phyloP scores from a whole-genome alignment of 1,140 invertebrate genomes.

The Trichomalopsis sarcophagae region DNA sequence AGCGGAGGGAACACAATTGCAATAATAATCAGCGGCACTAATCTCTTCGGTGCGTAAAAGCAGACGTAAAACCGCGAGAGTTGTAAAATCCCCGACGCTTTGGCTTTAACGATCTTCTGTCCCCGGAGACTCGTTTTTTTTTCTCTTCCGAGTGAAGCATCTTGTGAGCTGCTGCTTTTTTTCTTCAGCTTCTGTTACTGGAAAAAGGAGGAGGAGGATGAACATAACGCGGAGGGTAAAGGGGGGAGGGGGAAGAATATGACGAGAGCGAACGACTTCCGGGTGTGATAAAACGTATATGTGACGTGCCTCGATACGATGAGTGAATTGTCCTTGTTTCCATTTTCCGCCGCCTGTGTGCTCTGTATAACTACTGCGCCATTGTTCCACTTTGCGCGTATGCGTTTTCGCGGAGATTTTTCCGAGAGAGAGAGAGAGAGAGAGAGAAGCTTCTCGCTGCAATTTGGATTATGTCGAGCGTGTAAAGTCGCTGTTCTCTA shows the following conservation, averaged over 20 bases:
- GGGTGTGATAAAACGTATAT: constrained; percentile 20
- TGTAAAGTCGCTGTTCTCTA: neutral
- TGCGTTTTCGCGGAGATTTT: neutral
- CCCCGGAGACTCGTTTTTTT: neutral
- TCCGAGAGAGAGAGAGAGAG: neutral
- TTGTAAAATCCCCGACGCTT: neutral
- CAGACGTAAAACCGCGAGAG: neutral
- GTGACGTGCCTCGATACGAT: constrained; percentile 3
- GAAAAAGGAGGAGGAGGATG: neutral
- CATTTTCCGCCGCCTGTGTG: neutral
- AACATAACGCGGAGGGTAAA: neutral
- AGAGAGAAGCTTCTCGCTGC: neutral
- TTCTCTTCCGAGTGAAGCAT: neutral
- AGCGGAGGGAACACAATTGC: no score
- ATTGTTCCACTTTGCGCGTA: constrained; percentile 19
- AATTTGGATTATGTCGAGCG: neutral
- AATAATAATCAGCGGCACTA: neutral
- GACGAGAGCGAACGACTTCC: constrained; percentile 23
- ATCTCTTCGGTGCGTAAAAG: neutral
- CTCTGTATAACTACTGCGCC: neutral
- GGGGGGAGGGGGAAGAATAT: neutral
- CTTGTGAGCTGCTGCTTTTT: neutral
- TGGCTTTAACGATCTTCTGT: constrained; percentile 3
- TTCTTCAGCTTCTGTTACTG: neutral
- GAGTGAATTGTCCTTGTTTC: constrained; percentile 35